Percentiles rank a stretch among this genome's conserved stretches.
Evolutionary conservation across 2,888 invertebrate species (phyloP).

Genomic region (Limnephilus auricula): DNA sequence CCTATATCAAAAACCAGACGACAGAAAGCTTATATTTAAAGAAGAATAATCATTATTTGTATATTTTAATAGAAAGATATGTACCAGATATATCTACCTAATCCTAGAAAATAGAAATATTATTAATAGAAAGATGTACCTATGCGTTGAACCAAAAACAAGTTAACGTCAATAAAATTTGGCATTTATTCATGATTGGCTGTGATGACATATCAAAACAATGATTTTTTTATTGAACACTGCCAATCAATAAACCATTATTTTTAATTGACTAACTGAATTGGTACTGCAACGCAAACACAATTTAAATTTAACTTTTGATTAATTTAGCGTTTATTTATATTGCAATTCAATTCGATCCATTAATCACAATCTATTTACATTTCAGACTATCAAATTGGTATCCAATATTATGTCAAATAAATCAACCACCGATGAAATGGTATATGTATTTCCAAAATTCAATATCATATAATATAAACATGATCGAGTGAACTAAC

Average conservation of each 20-base stretch:
- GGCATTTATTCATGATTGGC: background rate
- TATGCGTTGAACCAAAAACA: too few species aligned
- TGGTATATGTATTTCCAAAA: background rate
- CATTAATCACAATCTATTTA: background rate
- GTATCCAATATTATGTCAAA: background rate
- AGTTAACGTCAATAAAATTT: background rate
- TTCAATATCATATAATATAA: background rate
- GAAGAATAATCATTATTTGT: background rate
- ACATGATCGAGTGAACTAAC: background rate
- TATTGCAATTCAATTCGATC: background rate
- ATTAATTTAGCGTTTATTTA: background rate
- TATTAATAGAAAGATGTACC: too few species aligned
- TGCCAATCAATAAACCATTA: background rate
- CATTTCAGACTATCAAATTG: background rate
- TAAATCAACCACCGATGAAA: background rate
- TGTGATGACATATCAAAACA: background rate
- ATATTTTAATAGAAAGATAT: too few species aligned
- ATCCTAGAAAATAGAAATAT: too few species aligned
- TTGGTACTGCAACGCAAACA: background rate
- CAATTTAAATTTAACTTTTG: background rate
- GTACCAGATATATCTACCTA: too few species aligned
- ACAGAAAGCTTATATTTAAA: background rate
- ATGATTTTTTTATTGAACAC: background rate
- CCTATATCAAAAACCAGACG: background rate
- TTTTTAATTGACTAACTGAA: background rate